Evolutionary conservation across 2,113 vertebrate species (phyloP).

Genomic region (Spea multiplicata): DNA sequence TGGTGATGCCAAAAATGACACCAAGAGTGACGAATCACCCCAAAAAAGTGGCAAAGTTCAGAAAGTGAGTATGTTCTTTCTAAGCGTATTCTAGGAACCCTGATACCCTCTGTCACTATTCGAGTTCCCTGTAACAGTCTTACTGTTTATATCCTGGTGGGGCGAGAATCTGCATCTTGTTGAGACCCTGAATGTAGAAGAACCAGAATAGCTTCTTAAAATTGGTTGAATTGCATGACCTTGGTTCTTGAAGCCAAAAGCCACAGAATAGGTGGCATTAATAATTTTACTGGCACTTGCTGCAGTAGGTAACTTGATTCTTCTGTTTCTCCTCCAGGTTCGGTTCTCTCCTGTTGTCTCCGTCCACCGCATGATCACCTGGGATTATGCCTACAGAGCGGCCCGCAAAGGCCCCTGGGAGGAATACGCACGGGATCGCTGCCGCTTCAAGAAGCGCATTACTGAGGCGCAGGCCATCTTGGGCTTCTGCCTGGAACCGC

Average conservation of each 20-base stretch:
- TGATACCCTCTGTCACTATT: no score
- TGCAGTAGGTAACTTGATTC: not conserved
- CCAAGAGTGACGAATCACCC: no score
- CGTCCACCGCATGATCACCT: conserved; percentile 72
- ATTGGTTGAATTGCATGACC: not conserved
- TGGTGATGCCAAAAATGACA: no score
- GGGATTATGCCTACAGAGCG: conserved; percentile 73
- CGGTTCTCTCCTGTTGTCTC: conserved; percentile 73
- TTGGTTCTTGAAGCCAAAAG: no score
- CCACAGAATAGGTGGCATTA: no score
- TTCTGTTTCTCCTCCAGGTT: conserved; percentile 62
- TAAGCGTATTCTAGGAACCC: no score
- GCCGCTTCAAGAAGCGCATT: conserved; percentile 75
- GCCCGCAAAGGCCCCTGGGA: conserved; percentile 83
- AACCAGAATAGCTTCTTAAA: no score
- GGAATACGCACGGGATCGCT: conserved; percentile 75
- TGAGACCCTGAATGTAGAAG: no score
- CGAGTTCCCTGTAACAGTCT: no score
- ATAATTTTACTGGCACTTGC: no score
- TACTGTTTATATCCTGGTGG: no score
- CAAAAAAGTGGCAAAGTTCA: not conserved
- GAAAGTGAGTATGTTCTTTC: conserved; percentile 6
- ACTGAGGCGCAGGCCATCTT: conserved; percentile 62
- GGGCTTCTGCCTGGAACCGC: conserved; percentile 63
- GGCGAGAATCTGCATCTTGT: no score